A percentile compares a stretch with the other conserved stretches of the same genome.
phyloP scores from a whole-genome alignment of 2,888 invertebrate species.

The Lochmaea capreae region DNA sequence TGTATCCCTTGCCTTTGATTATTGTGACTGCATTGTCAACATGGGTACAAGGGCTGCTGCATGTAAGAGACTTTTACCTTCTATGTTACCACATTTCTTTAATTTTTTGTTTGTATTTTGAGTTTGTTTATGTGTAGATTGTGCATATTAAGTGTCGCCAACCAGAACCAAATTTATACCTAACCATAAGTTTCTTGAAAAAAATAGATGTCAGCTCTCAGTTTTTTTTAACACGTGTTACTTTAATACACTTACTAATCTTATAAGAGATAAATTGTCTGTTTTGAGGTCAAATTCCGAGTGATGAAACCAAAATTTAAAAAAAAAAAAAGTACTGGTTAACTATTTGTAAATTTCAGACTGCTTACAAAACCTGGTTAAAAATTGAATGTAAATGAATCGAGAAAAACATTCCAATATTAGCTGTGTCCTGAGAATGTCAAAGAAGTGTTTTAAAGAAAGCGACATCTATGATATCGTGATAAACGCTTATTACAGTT shows the following conservation, averaged over 20 bases:
- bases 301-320: not conserved
- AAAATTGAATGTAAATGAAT: too few relatives aligned
- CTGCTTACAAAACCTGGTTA: too few relatives aligned
- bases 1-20: conserved; percentile 68
- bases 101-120: conserved; percentile 32
- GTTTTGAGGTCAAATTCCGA: too few relatives aligned
- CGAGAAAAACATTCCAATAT: too few relatives aligned
- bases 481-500: too few relatives aligned
- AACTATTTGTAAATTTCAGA: too few relatives aligned
- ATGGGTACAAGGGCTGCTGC: conserved; percentile 95
- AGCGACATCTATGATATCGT: too few relatives aligned
- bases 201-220: not conserved
- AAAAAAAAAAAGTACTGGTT: too few relatives aligned
- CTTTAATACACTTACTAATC: not conserved
- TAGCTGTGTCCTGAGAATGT: too few relatives aligned
- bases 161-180: conserved; percentile 42
- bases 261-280: too few relatives aligned
- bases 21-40: conserved; percentile 71
- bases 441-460: too few relatives aligned
- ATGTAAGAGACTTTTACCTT: conserved; percentile 76
- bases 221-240: too few relatives aligned
- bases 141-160: conserved; percentile 36
- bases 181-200: conserved; percentile 23
- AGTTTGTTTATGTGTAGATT: conserved; percentile 23
- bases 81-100: conserved; percentile 52